Conservation (phyloP, 2,888 invertebrate genomes). For the Heliconius cydno region DNA sequence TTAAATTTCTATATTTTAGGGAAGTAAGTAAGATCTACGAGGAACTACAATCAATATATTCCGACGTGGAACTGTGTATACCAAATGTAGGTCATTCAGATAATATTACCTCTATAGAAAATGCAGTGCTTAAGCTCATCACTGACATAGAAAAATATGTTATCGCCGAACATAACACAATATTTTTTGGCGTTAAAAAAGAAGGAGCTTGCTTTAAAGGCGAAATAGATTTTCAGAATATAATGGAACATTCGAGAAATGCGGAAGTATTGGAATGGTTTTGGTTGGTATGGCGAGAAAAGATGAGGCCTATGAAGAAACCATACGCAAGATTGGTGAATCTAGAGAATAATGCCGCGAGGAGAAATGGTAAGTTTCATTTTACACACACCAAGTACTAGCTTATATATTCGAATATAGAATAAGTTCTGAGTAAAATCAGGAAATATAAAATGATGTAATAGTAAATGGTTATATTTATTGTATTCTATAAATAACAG, state of each 20-base stretch:
- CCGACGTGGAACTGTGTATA: constrained; percentile 82
- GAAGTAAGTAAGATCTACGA: constrained; percentile 74
- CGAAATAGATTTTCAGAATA: constrained; percentile 84
- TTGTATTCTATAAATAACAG: constrained; percentile 61
- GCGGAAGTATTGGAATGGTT: constrained; percentile 82
- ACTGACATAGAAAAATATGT: constrained; percentile 50
- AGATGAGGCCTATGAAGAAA: constrained; percentile 81
- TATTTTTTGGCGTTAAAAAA: constrained; percentile 51
- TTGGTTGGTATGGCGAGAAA: constrained; percentile 87
- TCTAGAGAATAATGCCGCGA: constrained; percentile 86
- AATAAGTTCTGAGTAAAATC: not conserved
- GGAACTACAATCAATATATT: constrained; percentile 84
- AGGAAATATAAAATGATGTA: too few species aligned
- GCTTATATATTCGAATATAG: not conserved
- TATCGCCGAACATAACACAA: constrained; percentile 42
- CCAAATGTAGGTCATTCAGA: constrained; percentile 53
- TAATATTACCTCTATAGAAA: constrained; percentile 60
- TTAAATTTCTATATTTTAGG: constrained; percentile 61
- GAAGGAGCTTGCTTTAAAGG: constrained; percentile 80
- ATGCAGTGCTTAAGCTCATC: constrained; percentile 60
- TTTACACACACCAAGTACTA: not conserved
- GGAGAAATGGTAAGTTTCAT: constrained; percentile 82
- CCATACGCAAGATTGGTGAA: constrained; percentile 81
- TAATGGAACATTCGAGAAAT: constrained; percentile 80
- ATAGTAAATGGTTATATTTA: not conserved